Conservation (phyloP, 2,797 vertebrate genomes). For the Aphelocoma californica region DNA sequence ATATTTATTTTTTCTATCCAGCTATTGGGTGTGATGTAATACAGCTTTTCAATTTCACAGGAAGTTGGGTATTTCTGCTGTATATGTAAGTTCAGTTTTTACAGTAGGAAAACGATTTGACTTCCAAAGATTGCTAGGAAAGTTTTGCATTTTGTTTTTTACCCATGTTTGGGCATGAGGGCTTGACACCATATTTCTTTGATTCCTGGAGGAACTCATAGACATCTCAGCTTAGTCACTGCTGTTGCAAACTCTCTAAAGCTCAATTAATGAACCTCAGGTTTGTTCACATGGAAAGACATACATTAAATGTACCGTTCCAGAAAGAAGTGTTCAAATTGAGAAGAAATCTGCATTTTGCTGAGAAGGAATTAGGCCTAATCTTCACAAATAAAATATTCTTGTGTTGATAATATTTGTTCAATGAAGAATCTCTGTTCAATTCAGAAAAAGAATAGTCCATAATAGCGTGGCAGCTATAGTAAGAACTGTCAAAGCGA, state of each 20-base stretch:
- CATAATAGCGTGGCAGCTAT: background rate
- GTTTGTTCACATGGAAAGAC: background rate
- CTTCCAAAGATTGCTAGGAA: background rate
- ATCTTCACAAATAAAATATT: background rate
- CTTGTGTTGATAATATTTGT: background rate
- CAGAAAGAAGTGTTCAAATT: background rate
- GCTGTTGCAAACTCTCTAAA: background rate
- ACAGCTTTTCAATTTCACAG: background rate
- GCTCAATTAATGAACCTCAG: background rate
- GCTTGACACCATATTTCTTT: background rate
- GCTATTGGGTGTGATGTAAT: background rate
- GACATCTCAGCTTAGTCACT: background rate
- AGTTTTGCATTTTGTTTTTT: rapidly evolving
- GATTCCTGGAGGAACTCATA: background rate
- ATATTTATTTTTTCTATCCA: background rate
- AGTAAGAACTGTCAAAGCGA: background rate
- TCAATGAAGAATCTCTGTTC: background rate
- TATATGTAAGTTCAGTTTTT: background rate
- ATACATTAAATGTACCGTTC: background rate
- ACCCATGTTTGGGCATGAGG: background rate
- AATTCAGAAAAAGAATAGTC: background rate
- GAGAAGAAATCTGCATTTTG: background rate
- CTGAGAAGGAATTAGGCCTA: background rate
- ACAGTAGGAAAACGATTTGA: background rate
- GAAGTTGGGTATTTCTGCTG: background rate